Evolutionary conservation across 1,140 invertebrate genomes (phyloP).

Genomic region (Trichonephila inaurata): DNA sequence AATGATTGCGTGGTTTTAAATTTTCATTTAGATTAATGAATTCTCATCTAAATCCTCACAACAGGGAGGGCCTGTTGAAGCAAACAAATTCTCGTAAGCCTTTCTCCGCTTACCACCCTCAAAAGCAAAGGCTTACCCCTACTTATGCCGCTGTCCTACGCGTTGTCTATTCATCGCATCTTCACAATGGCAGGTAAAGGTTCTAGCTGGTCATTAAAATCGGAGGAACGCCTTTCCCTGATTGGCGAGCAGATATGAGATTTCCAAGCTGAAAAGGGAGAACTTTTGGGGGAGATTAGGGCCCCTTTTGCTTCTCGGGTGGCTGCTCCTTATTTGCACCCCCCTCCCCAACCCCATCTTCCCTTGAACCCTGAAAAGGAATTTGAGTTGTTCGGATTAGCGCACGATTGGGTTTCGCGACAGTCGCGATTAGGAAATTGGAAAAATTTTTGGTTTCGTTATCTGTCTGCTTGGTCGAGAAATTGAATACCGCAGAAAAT

Average conservation of each 20-base stretch:
- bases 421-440: conserved; percentile 48
- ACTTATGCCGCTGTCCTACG: not conserved
- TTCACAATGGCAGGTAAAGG: conserved; percentile 33
- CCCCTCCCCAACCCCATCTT: not conserved
- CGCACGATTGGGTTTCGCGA: conserved; percentile 53
- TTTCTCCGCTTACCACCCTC: not conserved
- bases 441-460: conserved; percentile 46
- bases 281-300: conserved; percentile 54
- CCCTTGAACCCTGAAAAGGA: conserved; percentile 3
- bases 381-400: conserved; percentile 68
- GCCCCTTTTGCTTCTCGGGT: conserved; percentile 26
- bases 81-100: too few species aligned
- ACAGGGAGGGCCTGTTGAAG: too few species aligned
- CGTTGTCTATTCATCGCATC: conserved; percentile 36
- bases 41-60: too few species aligned
- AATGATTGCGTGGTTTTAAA: too few species aligned
- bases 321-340: conserved; percentile 60
- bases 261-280: conserved; percentile 40
- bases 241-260: conserved; percentile 68
- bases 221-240: conserved; percentile 52
- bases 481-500: not conserved
- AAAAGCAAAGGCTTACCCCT: not conserved
- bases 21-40: too few species aligned
- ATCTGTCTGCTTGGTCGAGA: not conserved
- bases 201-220: conserved; percentile 62